Base-by-base conservation (phyloP, 2,888 invertebrate species). In the Anorthoa munda region DNA sequence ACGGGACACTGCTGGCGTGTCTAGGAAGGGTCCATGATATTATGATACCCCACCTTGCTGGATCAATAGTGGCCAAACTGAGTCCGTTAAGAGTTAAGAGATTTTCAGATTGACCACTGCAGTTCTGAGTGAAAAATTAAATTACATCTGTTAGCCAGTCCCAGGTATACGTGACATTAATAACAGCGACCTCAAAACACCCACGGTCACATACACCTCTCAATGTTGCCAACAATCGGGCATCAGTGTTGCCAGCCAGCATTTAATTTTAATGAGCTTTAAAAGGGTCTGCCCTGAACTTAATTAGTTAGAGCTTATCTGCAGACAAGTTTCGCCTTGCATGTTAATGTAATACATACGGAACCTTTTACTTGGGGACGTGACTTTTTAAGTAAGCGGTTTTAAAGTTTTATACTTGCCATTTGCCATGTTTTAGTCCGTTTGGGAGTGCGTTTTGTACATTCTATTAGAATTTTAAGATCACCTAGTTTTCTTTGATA, bases 261-360 rank as follows among this genome's bases (percentile, higher is more conserved):
- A 88, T 92, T 90, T 90, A 90, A 92, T 91, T 92, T 91, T 92
- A 92, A 92, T 90, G 90, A 91, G 88, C 89, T 85, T 91, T 90
- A 90, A 92, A 91, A 90, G 92, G 92, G 88, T 88, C 86, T 59
- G 75, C 84, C 90, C 90, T 87, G 88, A 87, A 91, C 90, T 91
- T 92, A 93, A 92, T 93, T 92, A 92, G 91, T 89, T 86, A 87
- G 69, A 84, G 86, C 89, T 91, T 91, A 92, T 92, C 92, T 90
- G 72, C 84, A 79, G 73, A 64, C 81, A 88, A 88, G 82, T 85
- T 83, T 80, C 56, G 18, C 51, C 64, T 68, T 74, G 86, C 83
- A 88, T 89, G 85, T 81, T 86, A 89, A 90, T 88, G 83, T 78
- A 39, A 68, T 39, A 75, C 68, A 78, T 75, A 82, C 50, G 76